Evolutionary conservation across 2,888 invertebrate species (phyloP).

Genomic region (Trichogramma evanescens): DNA sequence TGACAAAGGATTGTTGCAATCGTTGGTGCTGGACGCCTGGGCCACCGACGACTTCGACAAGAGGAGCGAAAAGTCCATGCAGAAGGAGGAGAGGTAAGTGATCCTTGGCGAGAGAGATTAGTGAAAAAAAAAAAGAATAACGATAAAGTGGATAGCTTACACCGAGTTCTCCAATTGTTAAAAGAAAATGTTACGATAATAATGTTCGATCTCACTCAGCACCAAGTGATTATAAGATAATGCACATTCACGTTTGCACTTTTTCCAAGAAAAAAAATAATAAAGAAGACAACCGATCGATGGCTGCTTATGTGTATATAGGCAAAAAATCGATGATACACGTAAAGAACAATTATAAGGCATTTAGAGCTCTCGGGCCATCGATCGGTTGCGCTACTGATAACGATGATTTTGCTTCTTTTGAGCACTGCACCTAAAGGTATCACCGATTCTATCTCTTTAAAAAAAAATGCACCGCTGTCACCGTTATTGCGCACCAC

Average conservation of each 20-base stretch:
- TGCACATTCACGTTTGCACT: not conserved
- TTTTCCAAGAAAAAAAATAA: not conserved
- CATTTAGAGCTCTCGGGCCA: too few species aligned
- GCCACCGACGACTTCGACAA: constrained; percentile 78
- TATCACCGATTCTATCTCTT: too few species aligned
- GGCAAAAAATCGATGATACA: too few species aligned
- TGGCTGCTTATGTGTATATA: too few species aligned
- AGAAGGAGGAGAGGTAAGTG: constrained; percentile 58
- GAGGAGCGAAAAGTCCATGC: constrained; percentile 54
- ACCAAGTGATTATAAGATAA: constrained; percentile 17
- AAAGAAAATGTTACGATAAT: constrained; percentile 24
- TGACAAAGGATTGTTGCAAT: constrained; percentile 85
- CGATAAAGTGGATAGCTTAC: not conserved
- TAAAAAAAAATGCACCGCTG: too few species aligned
- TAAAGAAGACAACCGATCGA: not conserved
- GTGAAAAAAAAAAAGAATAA: constrained; percentile 4
- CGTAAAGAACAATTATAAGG: too few species aligned
- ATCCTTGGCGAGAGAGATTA: constrained; percentile 5
- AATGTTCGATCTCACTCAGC: constrained; percentile 22
- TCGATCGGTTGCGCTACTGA: too few species aligned
- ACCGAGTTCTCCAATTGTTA: not conserved
- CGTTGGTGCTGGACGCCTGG: constrained; percentile 83
- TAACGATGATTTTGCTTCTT: too few species aligned
- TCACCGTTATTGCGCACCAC: too few species aligned
- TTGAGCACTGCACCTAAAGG: too few species aligned